Percentiles rank a stretch among this genome's conserved stretches.
These are phyloP conservation scores for Sakesphorus luctuosus DNA, from an alignment of 2,113 vertebrate genomes.

Conservation along the genomic window DNA sequence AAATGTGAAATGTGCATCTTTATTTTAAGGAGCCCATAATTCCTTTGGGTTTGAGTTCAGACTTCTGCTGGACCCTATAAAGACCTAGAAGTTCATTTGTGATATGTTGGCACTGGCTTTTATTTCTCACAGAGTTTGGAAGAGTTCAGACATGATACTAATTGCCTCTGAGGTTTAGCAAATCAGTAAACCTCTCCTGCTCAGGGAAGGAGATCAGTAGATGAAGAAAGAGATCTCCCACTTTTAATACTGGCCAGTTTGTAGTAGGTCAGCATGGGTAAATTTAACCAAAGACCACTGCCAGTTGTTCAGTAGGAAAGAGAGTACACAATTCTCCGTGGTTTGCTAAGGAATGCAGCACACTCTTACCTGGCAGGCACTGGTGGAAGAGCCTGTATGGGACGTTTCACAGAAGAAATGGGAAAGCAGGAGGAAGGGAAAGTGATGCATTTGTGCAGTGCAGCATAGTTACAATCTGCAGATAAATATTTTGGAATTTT, in stretches of 20 bases:
- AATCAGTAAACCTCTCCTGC: not conserved
- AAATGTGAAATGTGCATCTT: not conserved
- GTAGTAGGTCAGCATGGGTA: not conserved
- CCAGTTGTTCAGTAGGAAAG: not conserved
- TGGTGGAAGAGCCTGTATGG: not conserved
- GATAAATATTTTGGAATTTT: not conserved
- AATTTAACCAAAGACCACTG: not conserved
- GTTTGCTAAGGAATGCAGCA: not conserved
- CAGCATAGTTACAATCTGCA: not conserved
- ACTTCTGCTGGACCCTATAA: not conserved
- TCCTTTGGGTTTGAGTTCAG: not conserved
- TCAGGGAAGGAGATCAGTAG: not conserved
- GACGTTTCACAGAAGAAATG: not conserved
- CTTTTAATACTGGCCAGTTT: fast-evolving
- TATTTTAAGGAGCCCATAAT: not conserved
- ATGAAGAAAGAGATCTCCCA: not conserved
- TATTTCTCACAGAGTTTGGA: not conserved
- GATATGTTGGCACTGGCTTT: not conserved
- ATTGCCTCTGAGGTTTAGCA: not conserved
- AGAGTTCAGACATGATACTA: not conserved
- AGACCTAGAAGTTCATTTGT: not conserved
- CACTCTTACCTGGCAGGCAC: not conserved
- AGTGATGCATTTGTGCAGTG: not conserved
- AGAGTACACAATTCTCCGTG: not conserved
- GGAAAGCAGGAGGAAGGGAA: not conserved